phyloP scores from a whole-genome alignment of 1,140 invertebrate species.

The Kradibia gibbosae region DNA sequence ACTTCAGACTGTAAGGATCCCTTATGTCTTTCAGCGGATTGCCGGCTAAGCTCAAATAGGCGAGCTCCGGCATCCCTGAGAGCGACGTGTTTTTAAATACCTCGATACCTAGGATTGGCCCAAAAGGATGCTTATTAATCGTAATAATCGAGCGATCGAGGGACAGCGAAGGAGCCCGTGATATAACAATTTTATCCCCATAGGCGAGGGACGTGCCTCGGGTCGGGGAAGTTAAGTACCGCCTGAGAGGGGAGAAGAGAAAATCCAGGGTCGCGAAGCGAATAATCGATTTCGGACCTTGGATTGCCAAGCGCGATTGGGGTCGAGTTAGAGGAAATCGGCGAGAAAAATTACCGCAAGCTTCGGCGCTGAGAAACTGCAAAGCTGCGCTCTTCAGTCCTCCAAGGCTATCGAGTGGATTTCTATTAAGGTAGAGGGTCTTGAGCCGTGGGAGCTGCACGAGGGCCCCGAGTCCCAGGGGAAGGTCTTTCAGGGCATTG shows the following conservation, averaged over 20 bases:
- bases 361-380: conserved; percentile 58
- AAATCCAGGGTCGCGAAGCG: no score
- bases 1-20: conserved; percentile 57
- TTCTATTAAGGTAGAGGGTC: conserved; percentile 59
- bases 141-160: no score
- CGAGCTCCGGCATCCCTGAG: conserved; percentile 57
- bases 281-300: no score
- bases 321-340: no score
- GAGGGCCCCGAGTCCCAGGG: conserved; percentile 46
- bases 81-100: conserved; percentile 57
- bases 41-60: conserved; percentile 57
- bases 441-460: conserved; percentile 56
- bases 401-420: conserved; percentile 59
- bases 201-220: no score
- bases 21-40: conserved; percentile 63
- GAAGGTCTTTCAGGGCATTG: conserved; percentile 53
- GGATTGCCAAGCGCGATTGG: no score
- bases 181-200: no score
- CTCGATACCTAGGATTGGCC: conserved; percentile 54
- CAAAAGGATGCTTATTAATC: no score
- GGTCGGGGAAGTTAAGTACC: no score
- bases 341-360: conserved; percentile 57
- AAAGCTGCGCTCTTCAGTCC: conserved; percentile 56
- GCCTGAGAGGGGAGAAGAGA: no score
- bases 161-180: no score